Evolutionary conservation across 2,797 vertebrate genomes (phyloP).

Genomic region (Macrochelys suwanniensis): DNA sequence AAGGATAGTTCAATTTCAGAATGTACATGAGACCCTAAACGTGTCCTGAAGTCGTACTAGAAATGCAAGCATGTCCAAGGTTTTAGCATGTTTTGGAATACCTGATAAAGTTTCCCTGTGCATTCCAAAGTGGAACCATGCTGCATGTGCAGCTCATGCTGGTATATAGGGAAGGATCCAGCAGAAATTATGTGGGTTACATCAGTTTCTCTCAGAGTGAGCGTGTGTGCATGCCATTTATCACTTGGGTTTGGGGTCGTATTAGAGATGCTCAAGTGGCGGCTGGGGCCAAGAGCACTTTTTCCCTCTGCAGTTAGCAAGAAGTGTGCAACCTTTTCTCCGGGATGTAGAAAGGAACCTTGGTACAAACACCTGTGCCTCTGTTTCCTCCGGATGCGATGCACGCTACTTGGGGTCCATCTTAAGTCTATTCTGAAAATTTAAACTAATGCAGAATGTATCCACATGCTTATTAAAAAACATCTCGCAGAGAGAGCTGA

Average conservation of each 20-base stretch:
- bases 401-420: neutral
- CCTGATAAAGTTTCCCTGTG: accelerated
- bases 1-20: accelerated
- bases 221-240: neutral
- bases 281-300: neutral
- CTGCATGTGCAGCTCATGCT: accelerated
- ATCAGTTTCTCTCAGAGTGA: neutral
- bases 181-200: neutral
- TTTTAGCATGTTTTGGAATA: neutral
- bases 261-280: accelerated
- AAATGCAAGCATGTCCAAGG: accelerated
- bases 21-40: neutral
- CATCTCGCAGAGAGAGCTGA: accelerated
- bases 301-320: accelerated
- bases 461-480: neutral
- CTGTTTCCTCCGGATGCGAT: neutral
- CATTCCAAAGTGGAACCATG: neutral
- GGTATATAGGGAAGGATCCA: neutral
- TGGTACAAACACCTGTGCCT: accelerated
- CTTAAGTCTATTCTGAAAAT: neutral
- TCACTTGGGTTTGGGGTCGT: accelerated
- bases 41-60: neutral
- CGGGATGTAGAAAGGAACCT: neutral
- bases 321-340: neutral
- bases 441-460: accelerated